Evolutionary conservation across 2,888 invertebrate species (phyloP).

Genomic region (Gryllus longicercus): DNA sequence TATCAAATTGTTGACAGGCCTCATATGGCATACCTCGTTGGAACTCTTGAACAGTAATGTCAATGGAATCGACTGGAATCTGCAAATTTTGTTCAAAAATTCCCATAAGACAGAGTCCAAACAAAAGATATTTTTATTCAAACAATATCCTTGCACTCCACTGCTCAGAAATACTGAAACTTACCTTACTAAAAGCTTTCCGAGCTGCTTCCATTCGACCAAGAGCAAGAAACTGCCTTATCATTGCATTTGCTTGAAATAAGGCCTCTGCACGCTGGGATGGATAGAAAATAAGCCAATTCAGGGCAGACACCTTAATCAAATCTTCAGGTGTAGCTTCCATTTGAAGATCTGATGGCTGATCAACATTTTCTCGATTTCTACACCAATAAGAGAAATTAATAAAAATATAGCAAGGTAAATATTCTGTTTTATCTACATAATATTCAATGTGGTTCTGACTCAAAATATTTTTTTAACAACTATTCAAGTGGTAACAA

Average conservation of each 20-base stretch:
- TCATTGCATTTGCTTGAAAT: slow-evolving; percentile 83
- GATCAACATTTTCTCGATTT: slow-evolving; percentile 4
- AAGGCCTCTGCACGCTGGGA: slow-evolving; percentile 77
- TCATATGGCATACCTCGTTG: slow-evolving; percentile 27
- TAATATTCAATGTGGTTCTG: too few relatives aligned
- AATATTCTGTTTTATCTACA: too few relatives aligned
- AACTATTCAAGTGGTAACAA: too few relatives aligned
- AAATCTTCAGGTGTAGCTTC: slow-evolving; percentile 66
- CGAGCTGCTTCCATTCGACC: slow-evolving; percentile 80
- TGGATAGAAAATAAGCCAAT: slow-evolving; percentile 80
- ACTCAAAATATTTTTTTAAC: too few relatives aligned
- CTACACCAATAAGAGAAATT: slow-evolving; percentile 38
- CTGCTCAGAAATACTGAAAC: neutral
- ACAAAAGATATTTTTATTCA: neutral
- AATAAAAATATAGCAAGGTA: neutral
- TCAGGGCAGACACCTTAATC: slow-evolving; percentile 72
- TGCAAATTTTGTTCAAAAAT: slow-evolving; percentile 38
- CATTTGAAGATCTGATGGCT: slow-evolving; percentile 44
- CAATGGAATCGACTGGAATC: slow-evolving; percentile 64
- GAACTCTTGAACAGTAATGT: slow-evolving; percentile 53
- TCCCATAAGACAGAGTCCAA: neutral
- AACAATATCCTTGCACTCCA: neutral
- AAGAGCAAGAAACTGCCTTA: slow-evolving; percentile 77
- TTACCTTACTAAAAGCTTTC: slow-evolving; percentile 64
- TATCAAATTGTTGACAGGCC: slow-evolving; percentile 34